A percentile compares a stretch with the other conserved stretches of the same genome.
These are phyloP conservation scores for Pleuronectes platessa DNA, from an alignment of 2,113 vertebrate species.

Conservation along the genomic window DNA sequence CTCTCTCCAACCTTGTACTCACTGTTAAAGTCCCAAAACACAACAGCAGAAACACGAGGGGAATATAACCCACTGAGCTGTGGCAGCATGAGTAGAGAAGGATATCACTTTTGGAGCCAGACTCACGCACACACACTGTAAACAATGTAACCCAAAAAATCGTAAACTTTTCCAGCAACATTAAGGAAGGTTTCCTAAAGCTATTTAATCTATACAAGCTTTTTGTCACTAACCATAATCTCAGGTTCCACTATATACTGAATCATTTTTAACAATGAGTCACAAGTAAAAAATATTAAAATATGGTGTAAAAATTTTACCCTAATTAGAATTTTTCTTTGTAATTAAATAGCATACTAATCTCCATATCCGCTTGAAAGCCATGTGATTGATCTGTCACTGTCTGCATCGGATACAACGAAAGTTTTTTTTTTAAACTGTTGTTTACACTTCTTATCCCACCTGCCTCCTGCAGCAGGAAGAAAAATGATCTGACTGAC, in stretches of 20 bases:
- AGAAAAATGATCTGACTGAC: too few species aligned
- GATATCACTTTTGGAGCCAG: too few species aligned
- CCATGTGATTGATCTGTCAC: constrained; percentile 9
- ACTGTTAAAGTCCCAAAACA: too few species aligned
- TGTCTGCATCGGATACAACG: constrained; percentile 57
- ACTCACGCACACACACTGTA: too few species aligned
- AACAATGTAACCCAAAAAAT: too few species aligned
- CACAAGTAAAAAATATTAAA: background rate
- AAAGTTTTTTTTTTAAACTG: constrained; percentile 12
- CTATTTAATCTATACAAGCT: background rate
- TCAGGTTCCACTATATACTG: background rate
- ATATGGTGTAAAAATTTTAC: background rate
- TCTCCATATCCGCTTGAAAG: constrained; percentile 25
- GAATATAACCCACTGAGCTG: too few species aligned
- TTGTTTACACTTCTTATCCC: background rate
- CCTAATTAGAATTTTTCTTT: constrained; percentile 7
- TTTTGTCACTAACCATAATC: background rate
- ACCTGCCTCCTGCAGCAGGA: constrained; percentile 6
- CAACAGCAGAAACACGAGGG: too few species aligned
- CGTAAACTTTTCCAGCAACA: too few species aligned
- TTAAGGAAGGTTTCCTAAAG: too few species aligned
- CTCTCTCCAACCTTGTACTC: too few species aligned
- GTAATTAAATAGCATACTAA: constrained; percentile 12
- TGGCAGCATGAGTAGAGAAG: too few species aligned
- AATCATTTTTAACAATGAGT: background rate